Base-by-base conservation (phyloP, 2,888 invertebrate species). In the Parnassius glacialis region DNA sequence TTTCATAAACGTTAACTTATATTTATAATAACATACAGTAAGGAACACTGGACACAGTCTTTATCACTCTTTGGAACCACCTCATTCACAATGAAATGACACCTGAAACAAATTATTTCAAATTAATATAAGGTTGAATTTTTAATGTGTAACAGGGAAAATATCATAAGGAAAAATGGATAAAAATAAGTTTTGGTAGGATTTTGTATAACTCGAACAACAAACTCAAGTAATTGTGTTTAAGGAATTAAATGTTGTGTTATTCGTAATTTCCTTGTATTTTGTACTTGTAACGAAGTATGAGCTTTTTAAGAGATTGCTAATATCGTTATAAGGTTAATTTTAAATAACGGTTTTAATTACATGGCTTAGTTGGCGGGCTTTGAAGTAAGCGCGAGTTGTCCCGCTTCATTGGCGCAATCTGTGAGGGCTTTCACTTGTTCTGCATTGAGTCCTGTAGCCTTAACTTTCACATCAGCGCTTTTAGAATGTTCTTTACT, bases 11-110 rank as follows among this genome's bases (percentile, higher is more conserved):
- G 78, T 76, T 76, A 75, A 75, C 80, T 84, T 84, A 81, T 74
- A 75, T 74, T 78, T 78, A 78, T 73, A 76, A 81, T 79, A 79
- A 83, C 79, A 87, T 83, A 83, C 79, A 83, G 74, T 84, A 87
- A 85, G 87, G 87, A 90, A 88, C 90, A 90, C 90, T 88, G 84
- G 83, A 83, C 89, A 90, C 89, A 90, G 90, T 91, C 90, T 91
- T 90, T 88, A 87, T 88, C 89, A 90, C 90, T 85, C 83, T 86
- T 85, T 83, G 10, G 80, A 78, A 83, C 77, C 85, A 86, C 86
- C 84, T 82, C 84, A 81, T 80, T 74, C 79, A 81, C 80, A 77
- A 76, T 74, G 78, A 75, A 79, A 78, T 77, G 75, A 79, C 82
- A 90, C 85, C 90, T 91, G 91, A 69, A 90, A 91, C 90, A 90